Evolutionary conservation across 2,888 invertebrate species (phyloP), one percentile per base, ranked within the genome.

Genomic region (Leptinotarsa rubiginosa): DNA sequence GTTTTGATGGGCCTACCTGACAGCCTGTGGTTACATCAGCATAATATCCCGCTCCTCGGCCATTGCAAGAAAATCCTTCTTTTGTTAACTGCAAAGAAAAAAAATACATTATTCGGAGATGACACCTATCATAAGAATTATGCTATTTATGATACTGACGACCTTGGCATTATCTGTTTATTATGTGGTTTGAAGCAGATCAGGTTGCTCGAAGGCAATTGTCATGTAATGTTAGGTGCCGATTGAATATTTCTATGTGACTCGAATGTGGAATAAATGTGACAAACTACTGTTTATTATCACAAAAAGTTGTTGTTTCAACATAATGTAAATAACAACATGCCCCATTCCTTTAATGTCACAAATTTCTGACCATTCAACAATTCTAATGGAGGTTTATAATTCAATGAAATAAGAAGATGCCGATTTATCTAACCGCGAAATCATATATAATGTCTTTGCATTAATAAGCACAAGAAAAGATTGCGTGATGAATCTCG

Each of bases 21-120:
- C 94, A 94, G 66, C 93, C 94, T 7, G 93, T 92, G 75, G 92
- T 91, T 68, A 94, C 89, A 83, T 94, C 94, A 2, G 94, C 94
- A 83, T 94, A 94, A 85, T 94, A 94, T 1, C 94, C 94, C 1
- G 93, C 87, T 4, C 90, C 89, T 31, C 93, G 89, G 54, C 92
- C 92, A 47, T 89, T 87, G 80, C 94, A 94, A 0, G 93, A 91
- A 86, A 94, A 94, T 77, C 89, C 89, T 7, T 91, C 91, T 77
- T 87, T 86, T 0, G 89, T 88, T 47, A 78, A 74, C 86, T 87
- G 85, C 69, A 86, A 85, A 41, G 73, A 80, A 77, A 79, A 74
- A 52, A 66, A 41, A 41, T 41, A 3, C 10, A 22, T 50, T 7
- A 67, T 50, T 16, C 54, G 47, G 16, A 41, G 18, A 18, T 25